Evolutionary conservation across 2,113 vertebrate genomes (phyloP).

Genomic region (Chlorodrepanis virens): DNA sequence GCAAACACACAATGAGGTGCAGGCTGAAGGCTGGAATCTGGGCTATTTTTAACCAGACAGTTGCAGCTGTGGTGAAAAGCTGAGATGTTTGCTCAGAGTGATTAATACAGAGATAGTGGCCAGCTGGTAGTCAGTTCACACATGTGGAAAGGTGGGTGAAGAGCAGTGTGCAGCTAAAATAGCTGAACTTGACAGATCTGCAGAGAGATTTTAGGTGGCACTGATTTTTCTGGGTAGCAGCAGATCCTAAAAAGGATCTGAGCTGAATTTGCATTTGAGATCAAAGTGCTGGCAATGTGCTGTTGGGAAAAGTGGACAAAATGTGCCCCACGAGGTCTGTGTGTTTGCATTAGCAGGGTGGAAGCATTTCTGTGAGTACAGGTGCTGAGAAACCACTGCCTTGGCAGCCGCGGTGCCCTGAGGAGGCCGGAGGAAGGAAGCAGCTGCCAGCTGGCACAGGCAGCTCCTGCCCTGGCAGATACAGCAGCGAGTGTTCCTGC

Average conservation of each 20-base stretch:
- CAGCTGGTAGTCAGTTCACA: not conserved
- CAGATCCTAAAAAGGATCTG: not conserved
- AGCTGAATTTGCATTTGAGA: not conserved
- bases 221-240: not conserved
- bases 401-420: not conserved
- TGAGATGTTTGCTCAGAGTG: not conserved
- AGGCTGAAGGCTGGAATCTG: not conserved
- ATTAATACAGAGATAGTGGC: not conserved
- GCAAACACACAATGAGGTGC: not conserved
- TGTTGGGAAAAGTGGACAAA: not conserved
- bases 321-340: not conserved
- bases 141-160: not conserved
- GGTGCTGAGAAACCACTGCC: slow-evolving; percentile 4
- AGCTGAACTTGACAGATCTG: not conserved
- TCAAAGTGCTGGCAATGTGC: not conserved
- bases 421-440: not conserved
- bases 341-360: not conserved
- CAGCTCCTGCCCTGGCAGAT: not conserved
- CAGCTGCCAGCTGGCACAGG: not conserved
- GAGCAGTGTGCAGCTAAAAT: not conserved
- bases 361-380: not conserved
- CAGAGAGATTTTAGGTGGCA: not conserved
- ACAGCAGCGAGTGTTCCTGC: not conserved
- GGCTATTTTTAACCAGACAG: not conserved
- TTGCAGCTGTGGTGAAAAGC: not conserved